Conservation (phyloP, 2,888 invertebrate species). For the Acrocyrtus sp. region DNA sequence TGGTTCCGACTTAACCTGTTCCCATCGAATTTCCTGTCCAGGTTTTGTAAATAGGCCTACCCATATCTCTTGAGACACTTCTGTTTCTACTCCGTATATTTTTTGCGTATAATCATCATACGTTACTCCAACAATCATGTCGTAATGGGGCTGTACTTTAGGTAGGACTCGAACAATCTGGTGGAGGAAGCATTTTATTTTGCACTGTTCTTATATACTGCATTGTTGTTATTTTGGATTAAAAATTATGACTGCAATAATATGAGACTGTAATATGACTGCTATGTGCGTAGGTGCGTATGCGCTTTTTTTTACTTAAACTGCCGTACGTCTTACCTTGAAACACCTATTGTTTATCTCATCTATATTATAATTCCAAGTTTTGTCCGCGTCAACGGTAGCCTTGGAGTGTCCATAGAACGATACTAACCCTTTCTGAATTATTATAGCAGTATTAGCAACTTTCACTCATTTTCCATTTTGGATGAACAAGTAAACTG, state of each 20-base stretch:
- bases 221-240: no score
- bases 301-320: no score
- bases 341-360: constrained; percentile 55
- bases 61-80: constrained; percentile 42
- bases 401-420: constrained; percentile 55
- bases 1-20: constrained; percentile 9
- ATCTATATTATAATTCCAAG: constrained; percentile 7
- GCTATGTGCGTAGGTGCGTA: no score
- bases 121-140: constrained; percentile 54
- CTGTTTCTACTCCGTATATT: no score
- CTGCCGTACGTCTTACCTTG: constrained; percentile 39
- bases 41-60: constrained; percentile 31
- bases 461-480: not conserved
- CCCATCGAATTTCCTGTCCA: constrained; percentile 35
- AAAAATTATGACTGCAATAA: no score
- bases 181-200: no score
- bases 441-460: no score
- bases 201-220: no score
- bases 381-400: constrained; percentile 33
- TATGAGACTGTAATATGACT: no score
- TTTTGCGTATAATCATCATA: constrained; percentile 40
- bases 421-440: constrained; percentile 50
- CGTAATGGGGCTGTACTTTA: constrained; percentile 16
- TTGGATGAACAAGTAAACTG: no score
- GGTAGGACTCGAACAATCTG: constrained; percentile 48